These are phyloP conservation scores for Rattus rattus DNA, from an alignment of 2,113 vertebrate genomes.

Conservation along the genomic window DNA sequence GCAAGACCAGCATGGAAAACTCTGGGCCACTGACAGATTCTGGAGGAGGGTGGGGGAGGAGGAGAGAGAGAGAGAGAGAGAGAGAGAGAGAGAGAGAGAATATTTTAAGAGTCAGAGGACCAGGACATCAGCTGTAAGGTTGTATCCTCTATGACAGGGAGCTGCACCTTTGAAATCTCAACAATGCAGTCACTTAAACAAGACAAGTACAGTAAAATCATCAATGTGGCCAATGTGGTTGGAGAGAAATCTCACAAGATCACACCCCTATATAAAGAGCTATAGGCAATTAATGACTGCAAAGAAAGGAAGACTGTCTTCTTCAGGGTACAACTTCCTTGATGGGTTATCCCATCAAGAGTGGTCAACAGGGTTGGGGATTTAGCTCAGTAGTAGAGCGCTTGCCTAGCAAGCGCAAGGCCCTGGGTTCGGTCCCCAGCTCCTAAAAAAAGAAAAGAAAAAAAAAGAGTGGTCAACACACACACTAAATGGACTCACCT, in stretches of 20 bases:
- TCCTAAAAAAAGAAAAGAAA: no score
- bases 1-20: no score
- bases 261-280: not conserved
- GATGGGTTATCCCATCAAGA: not conserved
- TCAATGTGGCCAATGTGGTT: not conserved
- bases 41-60: rapidly evolving
- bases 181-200: not conserved
- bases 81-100: not conserved
- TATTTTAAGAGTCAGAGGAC: not conserved
- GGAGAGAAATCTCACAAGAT: not conserved
- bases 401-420: no score
- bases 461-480: no score
- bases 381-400: no score
- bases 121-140: not conserved
- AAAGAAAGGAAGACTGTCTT: not conserved
- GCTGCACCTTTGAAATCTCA: not conserved
- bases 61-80: no score
- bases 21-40: not conserved
- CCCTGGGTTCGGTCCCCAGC: no score
- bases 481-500: no score
- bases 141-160: not conserved
- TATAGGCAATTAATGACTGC: not conserved
- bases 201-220: not conserved
- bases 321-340: not conserved
- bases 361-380: no score